Conservation (phyloP, 64 coral and sea anemone species). For the Acropora tenuis region DNA sequence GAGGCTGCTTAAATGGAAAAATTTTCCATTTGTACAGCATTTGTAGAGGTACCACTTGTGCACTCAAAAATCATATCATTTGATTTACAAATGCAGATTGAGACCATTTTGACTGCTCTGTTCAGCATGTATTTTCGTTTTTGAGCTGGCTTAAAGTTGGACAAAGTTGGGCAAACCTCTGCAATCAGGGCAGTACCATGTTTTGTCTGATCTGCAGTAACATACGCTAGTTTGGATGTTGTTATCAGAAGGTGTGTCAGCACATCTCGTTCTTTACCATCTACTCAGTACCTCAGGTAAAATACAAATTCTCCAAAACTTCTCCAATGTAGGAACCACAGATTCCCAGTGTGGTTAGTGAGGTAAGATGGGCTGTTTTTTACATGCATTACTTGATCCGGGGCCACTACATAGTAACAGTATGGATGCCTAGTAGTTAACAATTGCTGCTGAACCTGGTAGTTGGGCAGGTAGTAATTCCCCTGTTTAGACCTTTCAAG, state of each 20-base stretch:
- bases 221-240: background rate
- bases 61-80: too few relatives aligned
- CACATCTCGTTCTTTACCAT: slow-evolving; percentile 32
- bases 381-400: background rate
- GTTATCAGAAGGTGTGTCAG: too few relatives aligned
- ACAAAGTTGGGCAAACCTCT: background rate
- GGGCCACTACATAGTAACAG: background rate
- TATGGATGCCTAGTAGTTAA: background rate
- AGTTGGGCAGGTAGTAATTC: background rate
- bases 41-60: too few relatives aligned
- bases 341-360: slow-evolving; percentile 50
- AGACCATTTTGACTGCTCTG: background rate
- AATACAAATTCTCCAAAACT: slow-evolving; percentile 59
- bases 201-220: slow-evolving; percentile 55
- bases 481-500: background rate
- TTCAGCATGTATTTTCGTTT: background rate
- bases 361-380: slow-evolving; percentile 22
- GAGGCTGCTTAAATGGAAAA: too few relatives aligned
- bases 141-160: background rate
- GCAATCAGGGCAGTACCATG: background rate
- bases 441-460: background rate
- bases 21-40: too few relatives aligned
- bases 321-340: slow-evolving; percentile 58
- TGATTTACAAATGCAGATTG: background rate
- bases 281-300: slow-evolving; percentile 56